A percentile compares a stretch with the other conserved stretches of the same genome.
Conservation (phyloP, 2,888 invertebrate species). For the Synanthedon tipuliformis region DNA sequence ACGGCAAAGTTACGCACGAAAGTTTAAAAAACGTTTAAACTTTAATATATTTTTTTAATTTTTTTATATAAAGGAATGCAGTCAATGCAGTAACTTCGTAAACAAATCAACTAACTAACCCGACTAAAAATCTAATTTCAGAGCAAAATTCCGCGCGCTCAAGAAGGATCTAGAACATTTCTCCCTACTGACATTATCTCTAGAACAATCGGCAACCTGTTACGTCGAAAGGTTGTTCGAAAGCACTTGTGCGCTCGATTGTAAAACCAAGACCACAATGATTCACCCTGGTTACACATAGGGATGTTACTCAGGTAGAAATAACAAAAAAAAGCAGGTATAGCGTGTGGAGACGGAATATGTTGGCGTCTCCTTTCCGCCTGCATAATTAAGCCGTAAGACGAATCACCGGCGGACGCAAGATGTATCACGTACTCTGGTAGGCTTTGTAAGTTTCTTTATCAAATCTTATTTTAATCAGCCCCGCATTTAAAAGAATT, state of each 20-base stretch:
- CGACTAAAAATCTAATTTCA: neutral
- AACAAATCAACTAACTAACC: too few relatives aligned
- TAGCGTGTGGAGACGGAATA: conserved; percentile 13
- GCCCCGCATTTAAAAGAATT: too few relatives aligned
- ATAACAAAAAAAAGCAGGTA: conserved; percentile 26
- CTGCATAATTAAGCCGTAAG: neutral
- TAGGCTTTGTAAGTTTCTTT: too few relatives aligned
- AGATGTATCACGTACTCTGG: too few relatives aligned
- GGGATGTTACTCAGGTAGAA: conserved; percentile 13
- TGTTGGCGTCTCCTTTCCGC: neutral
- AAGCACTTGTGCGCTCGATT: conserved; percentile 2
- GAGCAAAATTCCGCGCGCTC: neutral
- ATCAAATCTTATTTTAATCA: too few relatives aligned
- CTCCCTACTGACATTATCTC: neutral
- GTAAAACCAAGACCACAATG: conserved; percentile 11
- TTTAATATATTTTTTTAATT: too few relatives aligned
- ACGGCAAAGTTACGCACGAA: too few relatives aligned
- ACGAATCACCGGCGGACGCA: neutral
- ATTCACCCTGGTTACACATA: conserved; percentile 11
- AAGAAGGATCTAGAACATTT: neutral
- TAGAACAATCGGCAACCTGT: neutral
- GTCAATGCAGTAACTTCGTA: too few relatives aligned
- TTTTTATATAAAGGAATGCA: too few relatives aligned
- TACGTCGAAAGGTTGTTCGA: neutral
- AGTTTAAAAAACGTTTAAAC: too few relatives aligned